Conservation (phyloP, 2,797 vertebrate genomes). For the Prunella strophiata region DNA sequence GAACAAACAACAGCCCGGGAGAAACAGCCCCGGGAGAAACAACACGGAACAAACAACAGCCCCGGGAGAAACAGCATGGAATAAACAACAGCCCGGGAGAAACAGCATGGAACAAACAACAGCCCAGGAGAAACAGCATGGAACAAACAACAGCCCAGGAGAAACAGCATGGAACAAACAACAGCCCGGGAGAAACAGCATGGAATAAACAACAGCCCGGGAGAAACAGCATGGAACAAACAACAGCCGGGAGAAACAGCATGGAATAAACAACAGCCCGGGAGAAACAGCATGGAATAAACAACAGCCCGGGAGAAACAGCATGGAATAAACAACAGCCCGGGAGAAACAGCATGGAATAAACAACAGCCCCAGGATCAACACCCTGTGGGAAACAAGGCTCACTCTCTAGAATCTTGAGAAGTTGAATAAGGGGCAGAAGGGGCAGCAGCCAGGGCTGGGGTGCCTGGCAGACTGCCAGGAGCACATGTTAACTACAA, state of each 20-base stretch:
- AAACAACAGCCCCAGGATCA: too few relatives aligned
- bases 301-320: neutral
- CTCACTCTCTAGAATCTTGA: accelerated
- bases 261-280: too few relatives aligned
- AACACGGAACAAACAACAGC: neutral
- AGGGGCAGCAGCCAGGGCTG: neutral
- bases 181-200: neutral
- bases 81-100: too few relatives aligned
- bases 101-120: too few relatives aligned
- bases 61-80: neutral
- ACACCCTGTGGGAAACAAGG: neutral
- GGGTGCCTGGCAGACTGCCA: neutral
- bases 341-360: too few relatives aligned
- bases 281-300: too few relatives aligned
- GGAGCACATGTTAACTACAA: neutral
- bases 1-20: too few relatives aligned
- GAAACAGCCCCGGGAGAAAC: too few relatives aligned
- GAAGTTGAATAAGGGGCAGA: accelerated
- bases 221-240: too few relatives aligned
- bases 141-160: neutral
- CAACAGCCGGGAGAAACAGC: neutral
- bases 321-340: too few relatives aligned
- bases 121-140: neutral
- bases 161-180: neutral
- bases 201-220: too few relatives aligned